These are phyloP conservation scores for Sipha maydis DNA, from an alignment of 2,888 invertebrate genomes.

Conservation along the genomic window DNA sequence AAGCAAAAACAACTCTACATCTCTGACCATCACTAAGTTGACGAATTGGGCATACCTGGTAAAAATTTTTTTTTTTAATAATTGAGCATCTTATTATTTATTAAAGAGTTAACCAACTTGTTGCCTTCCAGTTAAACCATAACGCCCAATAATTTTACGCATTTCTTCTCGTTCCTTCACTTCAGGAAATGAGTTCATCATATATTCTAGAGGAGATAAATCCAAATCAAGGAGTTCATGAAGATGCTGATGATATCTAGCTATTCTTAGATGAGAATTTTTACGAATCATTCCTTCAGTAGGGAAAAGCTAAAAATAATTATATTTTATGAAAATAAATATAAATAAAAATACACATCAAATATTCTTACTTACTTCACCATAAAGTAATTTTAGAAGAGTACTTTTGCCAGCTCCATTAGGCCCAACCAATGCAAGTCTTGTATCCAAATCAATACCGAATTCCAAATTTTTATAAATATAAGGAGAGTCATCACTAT, in stretches of 20 bases:
- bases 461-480: conserved; percentile 98
- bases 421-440: conserved; percentile 94
- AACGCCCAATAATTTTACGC: conserved; percentile 98
- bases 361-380: conserved; percentile 78
- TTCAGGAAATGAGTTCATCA: conserved; percentile 96
- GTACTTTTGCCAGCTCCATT: conserved; percentile 99
- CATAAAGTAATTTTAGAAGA: conserved; percentile 91
- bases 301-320: conserved; percentile 78
- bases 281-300: conserved; percentile 96
- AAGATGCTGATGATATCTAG: conserved; percentile 98
- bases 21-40: conserved; percentile 97
- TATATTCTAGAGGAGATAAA: conserved; percentile 95
- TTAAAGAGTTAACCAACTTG: conserved; percentile 73
- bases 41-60: conserved; percentile 88
- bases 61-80: conserved; percentile 20
- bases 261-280: conserved; percentile 97
- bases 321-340: conserved; percentile 35
- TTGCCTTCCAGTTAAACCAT: conserved; percentile 95
- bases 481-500: conserved; percentile 84
- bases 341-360: conserved; percentile 2
- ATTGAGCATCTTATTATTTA: neutral
- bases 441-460: conserved; percentile 96
- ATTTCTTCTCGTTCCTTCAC: conserved; percentile 98
- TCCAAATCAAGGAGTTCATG: conserved; percentile 96
- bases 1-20: conserved; percentile 98